Evolutionary conservation across 2,888 invertebrate species (phyloP), one percentile per base, ranked within the genome.

Genomic region (Agonopterix arenella): DNA sequence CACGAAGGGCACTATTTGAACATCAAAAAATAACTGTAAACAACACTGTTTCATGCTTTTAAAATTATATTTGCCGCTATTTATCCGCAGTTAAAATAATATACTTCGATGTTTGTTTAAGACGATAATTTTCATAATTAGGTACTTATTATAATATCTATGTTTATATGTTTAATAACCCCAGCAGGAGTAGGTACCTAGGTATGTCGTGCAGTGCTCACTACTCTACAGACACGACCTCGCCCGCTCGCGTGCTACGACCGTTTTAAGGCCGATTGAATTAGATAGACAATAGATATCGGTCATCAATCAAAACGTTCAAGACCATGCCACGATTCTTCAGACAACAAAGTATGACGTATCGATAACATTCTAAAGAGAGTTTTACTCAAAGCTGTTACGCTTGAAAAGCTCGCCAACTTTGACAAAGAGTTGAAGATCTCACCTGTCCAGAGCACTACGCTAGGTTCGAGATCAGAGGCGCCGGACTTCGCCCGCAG

Each of bases 231-330:
- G 69, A 69, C 75, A 67, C 74, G 70, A 73, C 69, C 71, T 60
- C 57, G 59, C 65, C 7, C 61, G 66, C 50, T 80, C 65, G 80
- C 82, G 82, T 83, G 80, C 55, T 49, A 47, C 56, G 49, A 47
- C 62, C 62, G 67, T 68, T 70, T 70, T 60, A 66, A 70, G 70
- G 70, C 62, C 75, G 73, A 74, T 80, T 78, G 74, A 80, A 78
- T 78, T 76, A 78, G 70, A 78, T 76, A 72, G 76, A 73, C 75
- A 75, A 75, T 71, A 75, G 73, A 71, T 72, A 73, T 65, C 66
- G 64, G 64, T 66, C 75, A 80, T 83, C 78, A 80, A 82, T 82
- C 83, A 83, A 73, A 76, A 66, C 64, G 70, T 65, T 64, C 61
- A 56, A 64, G 61, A 67, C 8, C 53, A 38, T 13, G 45, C 53